Conservation (phyloP, 2,113 vertebrate genomes). For the Phodopus roborovskii region DNA sequence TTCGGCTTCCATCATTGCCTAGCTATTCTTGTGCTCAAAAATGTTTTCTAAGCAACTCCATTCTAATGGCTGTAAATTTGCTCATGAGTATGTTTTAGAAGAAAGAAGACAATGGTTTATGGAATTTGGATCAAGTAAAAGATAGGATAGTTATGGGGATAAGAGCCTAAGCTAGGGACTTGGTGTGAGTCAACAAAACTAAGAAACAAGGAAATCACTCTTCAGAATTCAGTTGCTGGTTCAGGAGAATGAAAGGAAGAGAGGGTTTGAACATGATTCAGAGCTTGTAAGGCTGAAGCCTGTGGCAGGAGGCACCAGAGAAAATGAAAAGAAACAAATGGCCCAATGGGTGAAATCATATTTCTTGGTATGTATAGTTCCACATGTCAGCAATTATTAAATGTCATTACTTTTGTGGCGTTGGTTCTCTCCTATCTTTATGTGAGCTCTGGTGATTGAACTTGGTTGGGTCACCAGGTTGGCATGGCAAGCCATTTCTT, state of each 20-base stretch:
- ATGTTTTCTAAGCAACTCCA: constrained; percentile 73
- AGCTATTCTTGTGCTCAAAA: constrained; percentile 69
- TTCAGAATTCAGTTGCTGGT: constrained; percentile 46
- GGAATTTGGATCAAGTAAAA: constrained; percentile 58
- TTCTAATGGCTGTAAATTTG: constrained; percentile 75
- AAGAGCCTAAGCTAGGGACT: constrained; percentile 37
- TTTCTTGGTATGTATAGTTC: constrained; percentile 56
- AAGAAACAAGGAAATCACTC: background rate
- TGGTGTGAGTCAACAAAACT: constrained; percentile 13
- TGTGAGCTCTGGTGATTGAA: background rate
- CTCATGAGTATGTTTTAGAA: constrained; percentile 59
- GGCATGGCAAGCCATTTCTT: background rate
- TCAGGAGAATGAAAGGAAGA: background rate
- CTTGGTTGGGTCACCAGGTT: background rate
- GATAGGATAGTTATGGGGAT: constrained; percentile 50
- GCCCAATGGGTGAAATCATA: constrained; percentile 37
- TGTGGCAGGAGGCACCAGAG: background rate
- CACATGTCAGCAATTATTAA: constrained; percentile 30
- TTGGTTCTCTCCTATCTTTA: background rate
- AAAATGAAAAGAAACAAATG: constrained; percentile 51
- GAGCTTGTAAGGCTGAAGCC: constrained; percentile 34
- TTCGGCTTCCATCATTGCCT: constrained; percentile 72
- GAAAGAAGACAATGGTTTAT: constrained; percentile 51
- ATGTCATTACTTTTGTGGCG: background rate
- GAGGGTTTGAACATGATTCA: constrained; percentile 51